A percentile compares a stretch with the other conserved stretches of the same genome.
These are phyloP conservation scores for Chaetogeoica ovagalla DNA, from an alignment of 2,888 invertebrate genomes.

Conservation along the genomic window DNA sequence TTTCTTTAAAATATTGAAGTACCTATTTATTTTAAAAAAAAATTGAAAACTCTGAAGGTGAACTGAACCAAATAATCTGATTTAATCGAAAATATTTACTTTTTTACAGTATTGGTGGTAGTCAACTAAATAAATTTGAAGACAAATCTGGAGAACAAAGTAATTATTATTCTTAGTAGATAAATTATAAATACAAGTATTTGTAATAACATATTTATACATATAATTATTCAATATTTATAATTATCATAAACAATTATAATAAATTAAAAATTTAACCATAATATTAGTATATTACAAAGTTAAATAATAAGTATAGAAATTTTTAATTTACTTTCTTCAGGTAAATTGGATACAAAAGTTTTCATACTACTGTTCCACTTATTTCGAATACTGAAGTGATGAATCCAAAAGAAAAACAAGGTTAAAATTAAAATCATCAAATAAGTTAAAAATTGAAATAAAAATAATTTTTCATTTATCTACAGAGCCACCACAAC, in stretches of 20 bases:
- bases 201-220: not conserved
- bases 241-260: not conserved
- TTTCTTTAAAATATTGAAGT: no score
- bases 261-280: no score
- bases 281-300: no score
- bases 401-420: slow-evolving; percentile 9
- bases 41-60: no score
- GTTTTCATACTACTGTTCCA: not conserved
- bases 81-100: not conserved
- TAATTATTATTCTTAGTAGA: not conserved
- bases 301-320: no score
- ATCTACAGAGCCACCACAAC: not conserved
- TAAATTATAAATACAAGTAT: no score
- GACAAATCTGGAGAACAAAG: slow-evolving; percentile 28
- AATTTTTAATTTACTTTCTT: not conserved
- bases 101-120: slow-evolving; percentile 23
- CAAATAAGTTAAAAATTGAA: not conserved
- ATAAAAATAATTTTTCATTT: not conserved
- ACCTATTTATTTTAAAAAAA: no score
- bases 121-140: slow-evolving; percentile 8
- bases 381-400: not conserved
- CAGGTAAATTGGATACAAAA: slow-evolving; percentile 19
- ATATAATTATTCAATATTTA: no score
- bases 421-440: slow-evolving; percentile 7
- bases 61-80: no score